phyloP scores from a whole-genome alignment of 1,140 invertebrate species.

The Portunus trituberculatus region DNA sequence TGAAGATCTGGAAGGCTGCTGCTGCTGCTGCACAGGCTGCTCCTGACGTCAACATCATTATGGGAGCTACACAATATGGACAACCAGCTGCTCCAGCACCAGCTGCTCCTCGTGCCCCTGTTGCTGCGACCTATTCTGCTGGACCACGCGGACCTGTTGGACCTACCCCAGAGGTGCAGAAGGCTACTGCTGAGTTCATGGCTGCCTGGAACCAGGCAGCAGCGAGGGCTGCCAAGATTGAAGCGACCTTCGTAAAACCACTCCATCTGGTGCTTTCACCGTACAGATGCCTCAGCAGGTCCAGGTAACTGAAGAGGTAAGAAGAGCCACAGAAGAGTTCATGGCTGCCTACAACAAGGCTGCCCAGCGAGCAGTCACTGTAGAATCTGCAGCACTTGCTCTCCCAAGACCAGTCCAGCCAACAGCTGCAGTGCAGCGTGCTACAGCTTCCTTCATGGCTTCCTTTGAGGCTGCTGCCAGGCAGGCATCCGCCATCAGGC shows the following conservation, averaged over 20 bases:
- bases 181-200: slow-evolving; percentile 62
- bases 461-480: slow-evolving; percentile 52
- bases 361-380: background rate
- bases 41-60: slow-evolving; percentile 67
- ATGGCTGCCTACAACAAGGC: slow-evolving; percentile 40
- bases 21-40: slow-evolving; percentile 57
- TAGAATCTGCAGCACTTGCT: background rate
- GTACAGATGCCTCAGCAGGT: slow-evolving; percentile 23
- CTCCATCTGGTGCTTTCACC: background rate
- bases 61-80: slow-evolving; percentile 17
- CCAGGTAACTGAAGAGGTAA: slow-evolving; percentile 34
- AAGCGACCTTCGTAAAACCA: slow-evolving; percentile 24
- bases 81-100: background rate
- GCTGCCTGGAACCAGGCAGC: slow-evolving; percentile 50
- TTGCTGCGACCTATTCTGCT: slow-evolving; percentile 1
- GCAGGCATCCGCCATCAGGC: slow-evolving; percentile 5
- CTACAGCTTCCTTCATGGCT: slow-evolving; percentile 55
- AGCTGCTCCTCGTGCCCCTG: background rate
- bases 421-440: background rate
- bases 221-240: slow-evolving; percentile 50
- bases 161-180: slow-evolving; percentile 17
- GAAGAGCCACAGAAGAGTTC: slow-evolving; percentile 21
- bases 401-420: background rate
- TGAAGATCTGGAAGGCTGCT: slow-evolving; percentile 59
- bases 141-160: background rate